Conservation (phyloP, 2,888 invertebrate genomes). For the Tetheella fluctuosa region DNA sequence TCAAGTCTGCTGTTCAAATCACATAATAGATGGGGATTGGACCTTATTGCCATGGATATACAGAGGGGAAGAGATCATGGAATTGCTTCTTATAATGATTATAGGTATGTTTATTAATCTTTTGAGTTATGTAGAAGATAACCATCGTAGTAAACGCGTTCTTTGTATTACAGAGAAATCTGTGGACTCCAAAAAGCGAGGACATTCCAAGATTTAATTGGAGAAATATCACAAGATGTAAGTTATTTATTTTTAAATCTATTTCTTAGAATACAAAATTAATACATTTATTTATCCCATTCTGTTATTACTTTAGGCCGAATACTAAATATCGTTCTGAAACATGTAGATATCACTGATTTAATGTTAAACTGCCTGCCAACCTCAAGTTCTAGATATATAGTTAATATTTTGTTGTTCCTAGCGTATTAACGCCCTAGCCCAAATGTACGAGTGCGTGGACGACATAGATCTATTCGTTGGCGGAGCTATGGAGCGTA, state of each 20-base stretch:
- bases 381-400: too few species aligned
- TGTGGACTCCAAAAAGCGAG: slow-evolving; percentile 89
- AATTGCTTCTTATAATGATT: slow-evolving; percentile 86
- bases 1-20: slow-evolving; percentile 79
- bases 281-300: too few species aligned
- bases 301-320: too few species aligned
- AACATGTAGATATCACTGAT: too few species aligned
- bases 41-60: slow-evolving; percentile 86
- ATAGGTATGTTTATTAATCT: slow-evolving; percentile 62
- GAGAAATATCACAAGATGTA: slow-evolving; percentile 87
- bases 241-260: slow-evolving; percentile 38
- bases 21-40: slow-evolving; percentile 80
- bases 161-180: slow-evolving; percentile 86
- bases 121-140: too few species aligned
- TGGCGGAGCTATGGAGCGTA: slow-evolving; percentile 91
- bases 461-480: slow-evolving; percentile 95
- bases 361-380: too few species aligned
- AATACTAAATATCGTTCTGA: too few species aligned
- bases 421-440: slow-evolving; percentile 87
- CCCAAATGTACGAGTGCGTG: slow-evolving; percentile 87
- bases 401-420: background rate
- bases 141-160: background rate
- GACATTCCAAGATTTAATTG: slow-evolving; percentile 88
- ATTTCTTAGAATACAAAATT: too few species aligned
- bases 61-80: slow-evolving; percentile 87